These are phyloP conservation scores for Nezara viridula DNA, from an alignment of 2,888 invertebrate species.

Conservation along the genomic window DNA sequence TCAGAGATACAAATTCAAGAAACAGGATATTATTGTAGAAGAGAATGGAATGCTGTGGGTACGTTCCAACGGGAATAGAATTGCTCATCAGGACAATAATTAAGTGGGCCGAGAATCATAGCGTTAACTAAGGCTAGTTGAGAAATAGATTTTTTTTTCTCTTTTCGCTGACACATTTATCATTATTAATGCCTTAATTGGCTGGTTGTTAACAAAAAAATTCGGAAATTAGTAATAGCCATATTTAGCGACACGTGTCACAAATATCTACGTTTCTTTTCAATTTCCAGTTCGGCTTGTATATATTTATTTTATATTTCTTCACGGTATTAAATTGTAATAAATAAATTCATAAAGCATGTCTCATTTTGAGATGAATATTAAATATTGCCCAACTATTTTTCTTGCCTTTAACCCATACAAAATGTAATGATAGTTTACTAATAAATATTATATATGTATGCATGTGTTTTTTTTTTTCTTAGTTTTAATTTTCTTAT, in stretches of 20 bases:
- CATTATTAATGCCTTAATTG: constrained; percentile 36
- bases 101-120: constrained; percentile 4
- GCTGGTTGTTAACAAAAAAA: constrained; percentile 37
- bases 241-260: constrained; percentile 36
- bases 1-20: not conserved
- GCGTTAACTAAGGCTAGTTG: constrained; percentile 40
- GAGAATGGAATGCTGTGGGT: not conserved
- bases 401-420: too few species aligned
- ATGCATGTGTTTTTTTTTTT: too few species aligned
- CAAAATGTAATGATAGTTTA: too few species aligned
- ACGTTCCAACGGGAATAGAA: not conserved
- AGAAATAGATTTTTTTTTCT: constrained; percentile 52
- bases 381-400: too few species aligned
- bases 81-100: constrained; percentile 2
- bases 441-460: too few species aligned
- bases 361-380: too few species aligned
- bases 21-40: not conserved
- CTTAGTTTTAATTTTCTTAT: too few species aligned
- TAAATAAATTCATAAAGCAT: too few species aligned
- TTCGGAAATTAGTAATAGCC: constrained; percentile 38
- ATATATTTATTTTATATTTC: too few species aligned
- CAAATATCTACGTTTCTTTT: not conserved
- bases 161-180: constrained; percentile 30
- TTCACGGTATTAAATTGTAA: too few species aligned
- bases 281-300: not conserved